phyloP scores from a whole-genome alignment of 2,888 invertebrate genomes.

The Syritta pipiens region DNA sequence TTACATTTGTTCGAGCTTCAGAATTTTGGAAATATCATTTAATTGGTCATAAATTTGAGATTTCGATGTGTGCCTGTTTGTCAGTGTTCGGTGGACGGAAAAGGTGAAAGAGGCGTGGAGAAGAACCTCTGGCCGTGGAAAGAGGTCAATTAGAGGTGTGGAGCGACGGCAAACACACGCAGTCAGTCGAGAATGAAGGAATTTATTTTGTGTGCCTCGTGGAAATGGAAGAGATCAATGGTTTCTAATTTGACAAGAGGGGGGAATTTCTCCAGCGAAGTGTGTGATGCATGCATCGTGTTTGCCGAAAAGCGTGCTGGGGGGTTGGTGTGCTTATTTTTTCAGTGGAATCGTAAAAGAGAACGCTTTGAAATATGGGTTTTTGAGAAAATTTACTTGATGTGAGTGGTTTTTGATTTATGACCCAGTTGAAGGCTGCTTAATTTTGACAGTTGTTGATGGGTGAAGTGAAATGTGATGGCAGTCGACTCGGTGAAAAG shows the following conservation, averaged over 20 bases:
- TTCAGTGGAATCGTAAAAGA: background rate
- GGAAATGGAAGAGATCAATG: conserved; percentile 40
- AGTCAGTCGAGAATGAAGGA: conserved; percentile 25
- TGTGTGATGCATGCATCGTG: conserved; percentile 2
- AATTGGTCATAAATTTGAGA: conserved; percentile 54
- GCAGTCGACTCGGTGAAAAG: no score
- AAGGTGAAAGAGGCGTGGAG: background rate
- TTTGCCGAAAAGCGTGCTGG: background rate
- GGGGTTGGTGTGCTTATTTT: background rate
- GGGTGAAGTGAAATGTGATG: no score
- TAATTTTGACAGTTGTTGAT: no score
- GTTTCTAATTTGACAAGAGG: conserved; percentile 48
- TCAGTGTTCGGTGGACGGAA: background rate
- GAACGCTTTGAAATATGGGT: background rate
- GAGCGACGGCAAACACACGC: no score
- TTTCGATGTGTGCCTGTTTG: background rate
- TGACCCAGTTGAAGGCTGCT: background rate
- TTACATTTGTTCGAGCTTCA: conserved; percentile 56
- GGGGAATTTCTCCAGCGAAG: conserved; percentile 16
- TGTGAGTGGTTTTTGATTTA: background rate
- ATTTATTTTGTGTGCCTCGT: no score
- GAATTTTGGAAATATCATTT: conserved; percentile 38
- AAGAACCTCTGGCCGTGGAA: background rate
- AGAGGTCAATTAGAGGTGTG: conserved; percentile 57
- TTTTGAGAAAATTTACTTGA: conserved; percentile 4